Evolutionary conservation across 2,888 invertebrate genomes (phyloP), one percentile per base, ranked within the genome.

Genomic region (Carabus problematicus): DNA sequence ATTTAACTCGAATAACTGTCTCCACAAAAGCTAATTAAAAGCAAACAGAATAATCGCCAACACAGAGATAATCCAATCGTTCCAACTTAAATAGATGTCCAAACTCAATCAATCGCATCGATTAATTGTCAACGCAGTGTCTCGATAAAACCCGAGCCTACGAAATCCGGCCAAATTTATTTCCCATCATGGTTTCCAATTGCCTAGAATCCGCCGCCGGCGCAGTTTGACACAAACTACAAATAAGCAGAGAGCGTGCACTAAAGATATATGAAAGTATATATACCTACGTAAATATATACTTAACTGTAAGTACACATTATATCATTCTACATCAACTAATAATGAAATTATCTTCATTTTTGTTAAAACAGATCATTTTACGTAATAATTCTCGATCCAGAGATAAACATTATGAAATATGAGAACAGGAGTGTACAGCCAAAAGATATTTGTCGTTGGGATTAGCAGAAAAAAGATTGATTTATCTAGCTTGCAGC

Each of bases 51-150:
- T 64, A 64, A 64, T 56, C 64, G 55, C 43, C 45, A 56, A 55
- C 64, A 56, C 63, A 54, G 56, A 64, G 55, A 64, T 64, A 64
- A 64, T 64, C 56, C 64, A 64, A 64, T 64, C 64, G 56, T 43
- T 43, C 43, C 18, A 56, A 63, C 64, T 64, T 64, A 64, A 64
- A 64, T 64, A 54, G 56, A 64, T 64, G 43, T 16, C 41, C 29
- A 45, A 64, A 64, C 64, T 64, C 64, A 64, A 56, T 64, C 56
- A 64, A 41, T 6, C 43, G 56, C 45, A 64, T 64, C 64, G 64
- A 64, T 64, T 64, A 64, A 64, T 64, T 64, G 56, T 64, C 39
- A 39, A 19, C 39, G 16, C 29, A 6, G 3, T 29, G 6, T 29
- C 29, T 6, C 29, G 29, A 29, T 6, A 29, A 29, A 29, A 29